Conservation (phyloP, 2,797 vertebrate species). For the Macropus fuliginosus region DNA sequence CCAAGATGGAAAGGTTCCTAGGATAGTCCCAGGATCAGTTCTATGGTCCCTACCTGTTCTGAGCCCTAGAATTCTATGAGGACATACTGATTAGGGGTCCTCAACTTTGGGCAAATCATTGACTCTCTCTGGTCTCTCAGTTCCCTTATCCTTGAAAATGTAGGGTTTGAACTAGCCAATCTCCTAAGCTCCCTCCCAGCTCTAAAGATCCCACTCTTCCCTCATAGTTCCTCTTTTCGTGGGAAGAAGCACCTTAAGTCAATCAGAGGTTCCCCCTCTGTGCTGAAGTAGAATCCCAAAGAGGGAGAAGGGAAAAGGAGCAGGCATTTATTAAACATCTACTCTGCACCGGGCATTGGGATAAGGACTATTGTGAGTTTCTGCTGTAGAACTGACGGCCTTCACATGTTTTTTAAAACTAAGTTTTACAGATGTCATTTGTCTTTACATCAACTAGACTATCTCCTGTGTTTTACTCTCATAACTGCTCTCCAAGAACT, state of each 20-base stretch:
- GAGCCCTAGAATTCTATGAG: background rate
- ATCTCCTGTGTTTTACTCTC: background rate
- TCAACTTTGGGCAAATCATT: background rate
- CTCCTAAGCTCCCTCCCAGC: background rate
- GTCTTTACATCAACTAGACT: background rate
- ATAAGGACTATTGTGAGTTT: background rate
- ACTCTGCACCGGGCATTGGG: background rate
- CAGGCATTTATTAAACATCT: background rate
- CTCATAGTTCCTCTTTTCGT: background rate
- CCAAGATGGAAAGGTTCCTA: background rate
- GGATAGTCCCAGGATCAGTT: background rate
- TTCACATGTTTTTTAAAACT: background rate
- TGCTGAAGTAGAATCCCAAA: background rate
- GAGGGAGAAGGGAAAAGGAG: background rate
- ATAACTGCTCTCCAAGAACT: background rate
- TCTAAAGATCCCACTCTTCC: background rate
- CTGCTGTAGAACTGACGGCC: background rate
- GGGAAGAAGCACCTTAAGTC: background rate
- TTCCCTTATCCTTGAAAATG: background rate
- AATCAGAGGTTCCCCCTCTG: background rate
- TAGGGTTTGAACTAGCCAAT: background rate
- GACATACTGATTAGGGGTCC: background rate
- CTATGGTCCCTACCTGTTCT: background rate
- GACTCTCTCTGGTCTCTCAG: background rate
- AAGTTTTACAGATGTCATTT: background rate